Evolutionary conservation across 2,888 invertebrate species (phyloP), one percentile per base, ranked within the genome.

Genomic region (Rhagonycha fulva): DNA sequence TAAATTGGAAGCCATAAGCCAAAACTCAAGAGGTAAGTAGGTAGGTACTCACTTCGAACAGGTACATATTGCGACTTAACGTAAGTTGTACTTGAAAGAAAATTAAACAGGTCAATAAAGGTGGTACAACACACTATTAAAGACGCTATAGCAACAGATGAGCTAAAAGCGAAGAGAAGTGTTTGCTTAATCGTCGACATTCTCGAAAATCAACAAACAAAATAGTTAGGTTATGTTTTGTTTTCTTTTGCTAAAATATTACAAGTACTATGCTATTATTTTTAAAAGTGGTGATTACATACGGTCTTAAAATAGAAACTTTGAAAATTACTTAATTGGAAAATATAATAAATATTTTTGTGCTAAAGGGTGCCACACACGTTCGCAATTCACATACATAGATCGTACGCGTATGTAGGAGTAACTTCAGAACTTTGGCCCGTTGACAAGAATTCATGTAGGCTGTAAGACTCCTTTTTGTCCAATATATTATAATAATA

Each of bases 21-120:
- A 9, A 28, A 4, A n/a, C n/a, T 7, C 5, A n/a, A n/a, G 7
- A 7, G 0, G n/a, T 10, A 2, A 0, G n/a, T 10, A 2, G 0
- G n/a, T 19, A 1, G 19, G 19, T 10, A 47, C 47, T n/a, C 7
- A 47, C 47, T n/a, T n/a, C 47, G 47, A 47, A n/a, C n/a, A 2
- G 47, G 47, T 47, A 47, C n/a, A 47, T 3, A n/a, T 47, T 47
- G n/a, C 4, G 47, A 4, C n/a, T n/a, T 47, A n/a, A 47, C 47
- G n/a, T 9, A 47, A 7, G n/a, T 47, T n/a, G n/a, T 7, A 9
- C 47, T 47, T n/a, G 47, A 47, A 7, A 47, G 47, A 5, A 47
- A 47, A 47, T 7, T n/a, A 3, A n/a, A 47, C 5, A 47, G 7
- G n/a, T 47, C 62, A 11, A 62, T 62, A 2, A 62, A 10, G 19